Conservation (phyloP, 2,113 vertebrate species). For the Spea bombifrons region DNA sequence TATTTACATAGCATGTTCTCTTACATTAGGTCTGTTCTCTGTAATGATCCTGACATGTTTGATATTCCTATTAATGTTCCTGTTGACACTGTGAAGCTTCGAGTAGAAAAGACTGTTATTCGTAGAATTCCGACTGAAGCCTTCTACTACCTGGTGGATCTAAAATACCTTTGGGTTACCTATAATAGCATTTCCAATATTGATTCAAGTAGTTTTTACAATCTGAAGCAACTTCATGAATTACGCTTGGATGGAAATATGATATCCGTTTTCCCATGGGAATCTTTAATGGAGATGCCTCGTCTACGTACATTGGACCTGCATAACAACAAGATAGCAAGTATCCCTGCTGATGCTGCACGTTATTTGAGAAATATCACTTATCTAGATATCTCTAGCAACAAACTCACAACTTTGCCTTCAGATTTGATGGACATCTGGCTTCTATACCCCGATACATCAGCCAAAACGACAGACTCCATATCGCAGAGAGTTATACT, state of each 20-base stretch:
- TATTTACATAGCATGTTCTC: background rate
- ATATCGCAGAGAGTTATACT: slow-evolving; percentile 75
- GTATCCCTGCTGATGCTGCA: slow-evolving; percentile 71
- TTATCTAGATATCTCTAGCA: slow-evolving; percentile 93
- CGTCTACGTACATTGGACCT: slow-evolving; percentile 81
- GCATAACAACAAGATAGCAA: slow-evolving; percentile 85
- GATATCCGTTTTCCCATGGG: slow-evolving; percentile 86
- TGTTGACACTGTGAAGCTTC: slow-evolving; percentile 84
- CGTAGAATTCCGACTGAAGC: slow-evolving; percentile 80
- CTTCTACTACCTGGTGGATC: slow-evolving; percentile 91
- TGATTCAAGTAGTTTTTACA: slow-evolving; percentile 87
- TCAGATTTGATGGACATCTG: slow-evolving; percentile 90
- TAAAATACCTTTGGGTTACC: slow-evolving; percentile 89
- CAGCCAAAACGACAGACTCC: slow-evolving; percentile 52
- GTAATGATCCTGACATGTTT: slow-evolving; percentile 91
- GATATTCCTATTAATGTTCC: slow-evolving; percentile 88
- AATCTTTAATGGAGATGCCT: slow-evolving; percentile 85
- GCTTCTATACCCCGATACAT: slow-evolving; percentile 72
- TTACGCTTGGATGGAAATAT: slow-evolving; percentile 87
- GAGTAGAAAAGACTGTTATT: slow-evolving; percentile 87
- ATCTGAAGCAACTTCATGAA: slow-evolving; percentile 88
- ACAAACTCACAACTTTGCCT: slow-evolving; percentile 83
- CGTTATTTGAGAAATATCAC: slow-evolving; percentile 78
- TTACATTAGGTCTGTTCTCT: slow-evolving; percentile 78
- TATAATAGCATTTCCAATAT: slow-evolving; percentile 83